Evolutionary conservation across 1,140 invertebrate genomes (phyloP), one percentile per base, ranked within the genome.

Genomic region (Eueides isabella): DNA sequence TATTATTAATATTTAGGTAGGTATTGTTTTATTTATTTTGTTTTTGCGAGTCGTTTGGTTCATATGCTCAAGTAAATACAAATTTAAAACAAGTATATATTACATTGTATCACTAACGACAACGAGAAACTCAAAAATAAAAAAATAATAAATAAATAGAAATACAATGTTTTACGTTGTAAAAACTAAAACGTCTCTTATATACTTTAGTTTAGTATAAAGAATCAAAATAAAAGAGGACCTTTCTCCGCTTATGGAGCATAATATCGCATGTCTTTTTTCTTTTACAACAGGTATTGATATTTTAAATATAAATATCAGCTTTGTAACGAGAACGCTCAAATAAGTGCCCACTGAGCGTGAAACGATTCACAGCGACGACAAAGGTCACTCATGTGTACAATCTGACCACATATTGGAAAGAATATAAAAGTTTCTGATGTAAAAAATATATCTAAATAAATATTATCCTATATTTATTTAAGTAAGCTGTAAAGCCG

Each of bases 341-440:
- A 86, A 82, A 82, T 86, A 86, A 82, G 79, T 71, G 78, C 79
- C 84, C 83, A 90, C 55, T 75, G 78, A 83, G 84, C 83, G 84
- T 88, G 79, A 87, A 88, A 83, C 80, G 79, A 85, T 85, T 73
- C 63, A 69, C 78, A 71, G 73, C 71, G 78, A 79, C 74, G 80
- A 82, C 81, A 89, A 85, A 86, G 84, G 76, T 72, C 81, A 81
- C 74, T 85, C 84, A 80, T 85, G 84, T 86, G 86, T 79, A 75
- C 77, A 64, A 72, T 76, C 71, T 79, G 78, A 71, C 76, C 79
- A 75, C 80, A 76, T 63, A 79, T 75, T 79, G 74, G 67, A 80
- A 82, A 80, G 75, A 75, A 78, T 69, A 78, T 81, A 83, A 82
- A 83, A 75, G 77, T 61, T 29, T 23, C 44, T 38, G 65, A 29